Base-by-base conservation (phyloP, 2,888 invertebrate genomes). In the Drosophila anomalipes region DNA sequence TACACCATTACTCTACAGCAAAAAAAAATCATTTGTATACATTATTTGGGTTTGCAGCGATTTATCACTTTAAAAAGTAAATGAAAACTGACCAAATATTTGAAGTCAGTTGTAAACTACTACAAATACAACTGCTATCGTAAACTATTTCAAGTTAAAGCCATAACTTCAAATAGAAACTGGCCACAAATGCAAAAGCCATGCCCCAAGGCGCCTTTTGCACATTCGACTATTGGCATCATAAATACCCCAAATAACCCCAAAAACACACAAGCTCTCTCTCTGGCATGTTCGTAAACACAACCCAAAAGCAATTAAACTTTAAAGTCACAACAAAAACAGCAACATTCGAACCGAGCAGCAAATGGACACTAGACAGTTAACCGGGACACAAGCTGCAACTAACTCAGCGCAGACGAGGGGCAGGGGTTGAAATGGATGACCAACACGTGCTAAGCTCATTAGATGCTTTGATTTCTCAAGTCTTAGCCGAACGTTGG, bases 361-460 rank as follows among this genome's bases (percentile, higher is more conserved):
- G 35, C 62, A 60, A 54, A 47, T 56, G 58, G 59, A 53, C 47
- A 57, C 59, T 32, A 66, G 70, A 68, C 59, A 72, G 68, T 60
- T 44, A 62, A 52, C 35, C 37, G 61, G 58, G 51, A 69, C 44
- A 54, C 53, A 62, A 52, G 28, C 35, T n/a, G 22, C 7, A 30
- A 39, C 44, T 7, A 47, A 16, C 26, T 26, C n/a, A 0, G 10
- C n/a, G 41, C 0, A 5, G 32, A n/a, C 26, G 22, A 35, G 49
- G 39, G 51, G 52, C 9, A 5, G 14, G 12, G 57, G 32, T 49
- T 66, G 52, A 69, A 77, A 84, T 74, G 62, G 78, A 82, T 84
- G 87, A 71, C 82, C 85, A 82, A 74, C 90, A 87, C 90, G 88
- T 89, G 86, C 90, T 86, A 87, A 86, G 86, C 90, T 86, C 85